phyloP scores from a whole-genome alignment of 2,113 vertebrate genomes.

The Megaceryle maxima region DNA sequence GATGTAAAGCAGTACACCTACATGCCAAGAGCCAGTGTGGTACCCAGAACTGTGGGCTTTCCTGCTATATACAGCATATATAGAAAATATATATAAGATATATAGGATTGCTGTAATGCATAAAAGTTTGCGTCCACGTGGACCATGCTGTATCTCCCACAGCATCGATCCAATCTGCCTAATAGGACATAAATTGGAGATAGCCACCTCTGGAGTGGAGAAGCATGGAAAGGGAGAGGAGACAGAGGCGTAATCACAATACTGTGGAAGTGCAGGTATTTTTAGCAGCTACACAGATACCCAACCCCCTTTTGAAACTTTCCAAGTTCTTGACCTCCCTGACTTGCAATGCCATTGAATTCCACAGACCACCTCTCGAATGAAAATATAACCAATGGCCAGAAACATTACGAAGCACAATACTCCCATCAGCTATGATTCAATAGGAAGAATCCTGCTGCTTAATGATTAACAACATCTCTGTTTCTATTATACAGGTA shows the following conservation, averaged over 20 bases:
- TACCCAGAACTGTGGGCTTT: not conserved
- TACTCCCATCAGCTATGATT: not conserved
- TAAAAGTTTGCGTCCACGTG: not conserved
- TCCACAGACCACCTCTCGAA: not conserved
- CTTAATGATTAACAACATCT: not conserved
- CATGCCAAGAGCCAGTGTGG: not conserved
- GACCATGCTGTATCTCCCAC: not conserved
- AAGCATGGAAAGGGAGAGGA: not conserved
- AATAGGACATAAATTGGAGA: not conserved
- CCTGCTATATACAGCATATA: not conserved
- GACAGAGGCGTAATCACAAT: not conserved
- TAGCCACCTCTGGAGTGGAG: accelerated
- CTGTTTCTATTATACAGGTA: not conserved
- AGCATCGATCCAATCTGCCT: not conserved
- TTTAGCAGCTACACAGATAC: not conserved
- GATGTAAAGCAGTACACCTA: not conserved
- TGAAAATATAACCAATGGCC: not conserved
- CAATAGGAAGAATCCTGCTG: not conserved
- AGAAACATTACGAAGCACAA: not conserved
- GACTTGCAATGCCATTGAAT: not conserved
- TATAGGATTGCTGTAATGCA: not conserved
- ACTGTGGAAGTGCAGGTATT: not conserved
- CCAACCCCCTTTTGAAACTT: constrained; percentile 11
- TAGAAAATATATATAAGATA: too few species aligned
- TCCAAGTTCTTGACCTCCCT: constrained; percentile 4